Conservation (phyloP, 2,113 vertebrate genomes). For the Callopanchax toddi region DNA sequence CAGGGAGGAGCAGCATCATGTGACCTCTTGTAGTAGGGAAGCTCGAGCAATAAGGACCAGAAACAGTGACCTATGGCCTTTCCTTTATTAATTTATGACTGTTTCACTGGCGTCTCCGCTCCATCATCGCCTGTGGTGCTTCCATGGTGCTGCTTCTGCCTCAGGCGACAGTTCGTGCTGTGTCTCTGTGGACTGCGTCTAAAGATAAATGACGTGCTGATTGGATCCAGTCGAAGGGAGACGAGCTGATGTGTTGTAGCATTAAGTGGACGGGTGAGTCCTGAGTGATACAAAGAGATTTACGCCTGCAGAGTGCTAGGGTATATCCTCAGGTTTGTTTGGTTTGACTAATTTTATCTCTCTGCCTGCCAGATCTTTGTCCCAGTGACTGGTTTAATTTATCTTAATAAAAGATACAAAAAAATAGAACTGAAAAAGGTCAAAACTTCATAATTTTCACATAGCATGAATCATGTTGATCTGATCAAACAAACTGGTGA, state of each 20-base stretch:
- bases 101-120: not conserved
- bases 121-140: slow-evolving; percentile 12
- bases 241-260: not conserved
- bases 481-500: not conserved
- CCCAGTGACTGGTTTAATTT: not conserved
- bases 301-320: slow-evolving; percentile 15
- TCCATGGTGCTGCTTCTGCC: not conserved
- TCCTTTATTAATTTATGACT: not conserved
- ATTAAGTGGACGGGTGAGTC: slow-evolving; percentile 12
- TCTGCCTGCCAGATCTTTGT: not conserved
- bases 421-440: not conserved
- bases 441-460: not conserved
- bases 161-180: not conserved
- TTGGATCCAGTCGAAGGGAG: not conserved
- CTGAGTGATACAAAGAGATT: slow-evolving; percentile 1
- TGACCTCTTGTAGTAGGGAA: not conserved
- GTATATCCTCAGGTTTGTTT: not conserved
- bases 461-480: too few species aligned
- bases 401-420: not conserved
- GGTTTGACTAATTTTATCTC: not conserved
- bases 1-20: not conserved
- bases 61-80: not conserved
- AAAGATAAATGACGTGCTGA: slow-evolving; percentile 3
- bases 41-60: not conserved
- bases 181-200: slow-evolving; percentile 2